phyloP scores from a whole-genome alignment of 2,888 invertebrate species.

The Drosophila crucigera region DNA sequence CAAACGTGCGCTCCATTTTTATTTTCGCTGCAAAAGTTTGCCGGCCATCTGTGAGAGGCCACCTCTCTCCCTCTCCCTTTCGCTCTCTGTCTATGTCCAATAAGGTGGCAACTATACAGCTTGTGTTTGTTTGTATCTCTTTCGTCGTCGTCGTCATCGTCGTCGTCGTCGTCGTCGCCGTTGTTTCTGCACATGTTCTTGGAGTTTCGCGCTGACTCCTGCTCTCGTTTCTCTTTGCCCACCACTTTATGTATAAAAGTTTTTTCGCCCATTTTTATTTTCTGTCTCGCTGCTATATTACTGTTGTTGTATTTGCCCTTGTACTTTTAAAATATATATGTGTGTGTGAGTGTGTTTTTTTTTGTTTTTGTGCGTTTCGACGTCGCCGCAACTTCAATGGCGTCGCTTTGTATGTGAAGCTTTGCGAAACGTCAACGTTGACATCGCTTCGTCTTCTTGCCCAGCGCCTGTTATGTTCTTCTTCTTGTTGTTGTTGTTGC shows the following conservation, averaged over 20 bases:
- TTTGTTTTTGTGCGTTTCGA: conserved; percentile 49
- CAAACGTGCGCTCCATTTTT: conserved; percentile 82
- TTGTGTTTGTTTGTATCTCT: conserved; percentile 76
- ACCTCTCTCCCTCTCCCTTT: conserved; percentile 19
- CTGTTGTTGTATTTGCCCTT: conserved; percentile 78
- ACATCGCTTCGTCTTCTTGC: conserved; percentile 73
- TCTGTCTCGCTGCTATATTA: conserved; percentile 58
- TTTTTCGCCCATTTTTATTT: conserved; percentile 77
- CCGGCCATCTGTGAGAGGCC: conserved; percentile 74
- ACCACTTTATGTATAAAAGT: conserved; percentile 67
- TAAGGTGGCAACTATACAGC: conserved; percentile 52
- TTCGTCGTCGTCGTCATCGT: conserved; percentile 63
- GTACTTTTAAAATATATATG: conserved; percentile 65
- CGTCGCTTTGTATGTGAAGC: conserved; percentile 54
- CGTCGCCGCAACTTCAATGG: conserved; percentile 75
- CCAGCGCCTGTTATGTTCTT: conserved; percentile 42
- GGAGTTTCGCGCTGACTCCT: conserved; percentile 64
- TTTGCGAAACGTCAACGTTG: conserved; percentile 68
- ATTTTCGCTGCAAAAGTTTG: conserved; percentile 80
- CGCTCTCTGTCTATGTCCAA: conserved; percentile 36
- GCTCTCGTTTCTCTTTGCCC: conserved; percentile 41
- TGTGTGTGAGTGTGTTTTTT: conserved; percentile 15
- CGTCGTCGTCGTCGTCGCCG: conserved; percentile 57
- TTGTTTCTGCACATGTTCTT: conserved; percentile 81
- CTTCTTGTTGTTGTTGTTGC: conserved; percentile 33